Conservation (phyloP, 2,797 vertebrate genomes). For the Furcifer pardalis region DNA sequence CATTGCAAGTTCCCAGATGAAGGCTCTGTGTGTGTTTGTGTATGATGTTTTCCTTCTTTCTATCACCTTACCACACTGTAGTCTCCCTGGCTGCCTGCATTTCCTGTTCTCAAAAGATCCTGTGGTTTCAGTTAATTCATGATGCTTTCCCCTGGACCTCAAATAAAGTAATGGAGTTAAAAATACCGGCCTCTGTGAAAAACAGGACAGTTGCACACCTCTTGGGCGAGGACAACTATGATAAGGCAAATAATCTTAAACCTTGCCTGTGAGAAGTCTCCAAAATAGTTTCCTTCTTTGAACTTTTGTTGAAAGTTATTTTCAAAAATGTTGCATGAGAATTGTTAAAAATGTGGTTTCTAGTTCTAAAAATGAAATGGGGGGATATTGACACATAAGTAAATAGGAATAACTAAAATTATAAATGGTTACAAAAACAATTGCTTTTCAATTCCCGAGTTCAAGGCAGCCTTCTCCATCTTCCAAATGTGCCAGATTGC, state of each 20-base stretch:
- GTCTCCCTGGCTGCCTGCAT: neutral
- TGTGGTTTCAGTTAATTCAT: neutral
- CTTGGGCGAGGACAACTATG: too few species aligned
- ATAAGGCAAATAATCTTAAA: neutral
- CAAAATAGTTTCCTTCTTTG: too few species aligned
- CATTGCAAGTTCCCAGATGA: neutral
- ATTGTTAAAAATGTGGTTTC: neutral
- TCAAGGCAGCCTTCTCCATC: neutral
- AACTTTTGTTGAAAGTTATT: too few species aligned
- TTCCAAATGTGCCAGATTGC: too few species aligned
- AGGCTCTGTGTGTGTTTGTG: neutral
- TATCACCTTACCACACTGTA: neutral
- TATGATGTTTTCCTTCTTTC: neutral
- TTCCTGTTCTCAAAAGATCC: neutral
- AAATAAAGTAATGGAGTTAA: neutral
- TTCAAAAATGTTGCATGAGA: too few species aligned
- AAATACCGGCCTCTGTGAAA: neutral
- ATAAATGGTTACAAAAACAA: conserved; percentile 24
- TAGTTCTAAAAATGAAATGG: conserved; percentile 38
- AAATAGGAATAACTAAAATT: conserved; percentile 21
- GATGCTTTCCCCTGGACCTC: neutral
- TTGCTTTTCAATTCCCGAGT: conserved; percentile 26
- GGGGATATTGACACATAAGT: conserved; percentile 1
- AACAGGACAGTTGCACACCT: neutral
- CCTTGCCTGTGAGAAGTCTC: neutral